A percentile compares a stretch with the other conserved stretches of the same genome.
Evolutionary conservation across 2,113 vertebrate species (phyloP).

Genomic region (Trogon surrucura): DNA sequence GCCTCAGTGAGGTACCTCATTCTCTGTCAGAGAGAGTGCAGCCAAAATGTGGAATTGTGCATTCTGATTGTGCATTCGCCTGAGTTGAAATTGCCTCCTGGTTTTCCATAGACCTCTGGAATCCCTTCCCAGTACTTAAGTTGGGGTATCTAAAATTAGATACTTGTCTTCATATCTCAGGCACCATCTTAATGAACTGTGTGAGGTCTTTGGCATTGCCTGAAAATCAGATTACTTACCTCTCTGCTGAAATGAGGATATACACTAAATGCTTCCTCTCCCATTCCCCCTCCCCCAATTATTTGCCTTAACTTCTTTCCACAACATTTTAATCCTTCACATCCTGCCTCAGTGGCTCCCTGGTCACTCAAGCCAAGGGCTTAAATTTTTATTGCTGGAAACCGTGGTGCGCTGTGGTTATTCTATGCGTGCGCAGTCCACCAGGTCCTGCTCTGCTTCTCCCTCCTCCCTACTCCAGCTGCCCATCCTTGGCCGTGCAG

Average conservation of each 20-base stretch:
- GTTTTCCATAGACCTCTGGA: conserved; percentile 2
- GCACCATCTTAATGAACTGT: conserved; percentile 66
- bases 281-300: neutral
- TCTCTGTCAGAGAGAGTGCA: neutral
- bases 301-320: neutral
- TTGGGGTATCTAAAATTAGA: conserved; percentile 51
- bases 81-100: neutral
- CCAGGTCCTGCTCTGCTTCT: accelerated
- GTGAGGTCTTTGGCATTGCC: conserved; percentile 61
- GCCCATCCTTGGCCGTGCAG: neutral
- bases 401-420: neutral
- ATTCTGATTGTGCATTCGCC: neutral
- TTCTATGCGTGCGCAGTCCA: neutral
- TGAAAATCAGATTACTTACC: conserved; percentile 52
- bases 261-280: neutral
- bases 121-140: neutral
- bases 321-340: neutral
- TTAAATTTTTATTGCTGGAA: neutral
- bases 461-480: neutral
- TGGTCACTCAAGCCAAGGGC: neutral
- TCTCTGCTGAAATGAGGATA: conserved; percentile 5
- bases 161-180: conserved; percentile 45
- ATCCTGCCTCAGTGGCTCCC: neutral
- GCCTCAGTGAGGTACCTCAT: neutral
- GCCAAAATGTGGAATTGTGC: neutral